A percentile compares a stretch with the other conserved stretches of the same genome.
phyloP scores from a whole-genome alignment of 2,797 vertebrate species.

The Aeoliscus strigatus region DNA sequence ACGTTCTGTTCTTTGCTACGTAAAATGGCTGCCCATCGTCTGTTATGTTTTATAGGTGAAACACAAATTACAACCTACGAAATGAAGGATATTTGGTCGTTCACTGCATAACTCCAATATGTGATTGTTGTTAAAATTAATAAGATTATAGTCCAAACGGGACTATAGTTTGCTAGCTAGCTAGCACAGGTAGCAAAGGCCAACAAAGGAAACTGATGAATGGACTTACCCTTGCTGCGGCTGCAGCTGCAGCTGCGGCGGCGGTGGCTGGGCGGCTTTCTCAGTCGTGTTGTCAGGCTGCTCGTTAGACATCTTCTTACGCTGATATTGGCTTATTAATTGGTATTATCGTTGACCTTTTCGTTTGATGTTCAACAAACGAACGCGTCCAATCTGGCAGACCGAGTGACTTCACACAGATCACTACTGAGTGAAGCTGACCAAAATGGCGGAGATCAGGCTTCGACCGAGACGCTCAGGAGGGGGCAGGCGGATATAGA shows the following conservation, averaged over 20 bases:
- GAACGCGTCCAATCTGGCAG: neutral
- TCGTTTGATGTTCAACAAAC: neutral
- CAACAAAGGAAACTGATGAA: constrained; percentile 56
- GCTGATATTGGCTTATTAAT: neutral
- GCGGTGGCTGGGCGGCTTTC: constrained; percentile 40
- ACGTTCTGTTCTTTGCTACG: neutral
- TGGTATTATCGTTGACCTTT: neutral
- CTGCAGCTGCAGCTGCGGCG: constrained; percentile 4
- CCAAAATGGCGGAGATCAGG: constrained; percentile 50
- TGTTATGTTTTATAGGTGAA: no score
- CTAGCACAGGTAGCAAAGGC: constrained; percentile 1
- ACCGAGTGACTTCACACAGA: no score
- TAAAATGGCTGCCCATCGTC: constrained; percentile 4
- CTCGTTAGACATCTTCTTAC: constrained; percentile 71
- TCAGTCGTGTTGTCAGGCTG: constrained; percentile 52
- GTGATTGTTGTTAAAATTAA: no score
- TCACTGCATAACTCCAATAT: no score
- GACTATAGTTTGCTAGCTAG: neutral
- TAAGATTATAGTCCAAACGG: neutral
- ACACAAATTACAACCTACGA: no score
- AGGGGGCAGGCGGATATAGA: neutral
- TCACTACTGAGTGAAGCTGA: no score
- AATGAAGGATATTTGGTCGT: no score
- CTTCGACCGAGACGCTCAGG: neutral
- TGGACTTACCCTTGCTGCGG: constrained; percentile 38